Base-by-base conservation (phyloP, 2,888 invertebrate genomes). In the Quadroppia sp. region DNA sequence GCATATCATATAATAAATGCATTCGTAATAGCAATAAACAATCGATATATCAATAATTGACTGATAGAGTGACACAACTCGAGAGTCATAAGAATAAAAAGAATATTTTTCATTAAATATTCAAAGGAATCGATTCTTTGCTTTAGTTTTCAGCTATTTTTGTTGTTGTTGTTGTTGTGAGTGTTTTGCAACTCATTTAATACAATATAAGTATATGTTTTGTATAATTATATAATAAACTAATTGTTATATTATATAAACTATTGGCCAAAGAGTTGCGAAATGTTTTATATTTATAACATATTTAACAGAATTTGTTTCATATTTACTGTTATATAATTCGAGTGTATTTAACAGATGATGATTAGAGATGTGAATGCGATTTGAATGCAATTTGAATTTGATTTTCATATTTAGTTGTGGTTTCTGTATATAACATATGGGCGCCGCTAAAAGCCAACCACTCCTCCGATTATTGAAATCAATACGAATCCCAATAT, bases 401-500 rank as follows among this genome's bases (percentile, higher is more conserved):
- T 53, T 53, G 23, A 20, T 23, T 53, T 53, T 53, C n/a, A 48
- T 53, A 53, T n/a, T 53, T 53, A 53, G 23, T 53, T 23, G 25
- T 53, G 13, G 25, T 53, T 23, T 2, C 11, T 23, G 23, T 25
- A 53, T 23, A 30, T 56, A 45, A 15, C 6, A 15, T 45, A 23
- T 3, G 11, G 17, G 23, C 9, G 53, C 28, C 50, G 40, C 69
- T 69, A 69, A 25, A 69, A 69, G 69, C 77, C 77, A 67, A 78
- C 72, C 61, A 76, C 64, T 36, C 78, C 76, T 75, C 74, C 76
- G 42, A 78, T 61, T 69, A 78, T 76, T 79, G 88, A 86, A 79
- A 86, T 86, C 78, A 87, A 82, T 82, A 91, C 87, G 82, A 90
- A 87, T 82, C 89, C 88, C 82, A 91, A 87, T 83, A 92, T 87